Base-by-base conservation (phyloP, 2,113 vertebrate genomes). In the Oplegnathus fasciatus region DNA sequence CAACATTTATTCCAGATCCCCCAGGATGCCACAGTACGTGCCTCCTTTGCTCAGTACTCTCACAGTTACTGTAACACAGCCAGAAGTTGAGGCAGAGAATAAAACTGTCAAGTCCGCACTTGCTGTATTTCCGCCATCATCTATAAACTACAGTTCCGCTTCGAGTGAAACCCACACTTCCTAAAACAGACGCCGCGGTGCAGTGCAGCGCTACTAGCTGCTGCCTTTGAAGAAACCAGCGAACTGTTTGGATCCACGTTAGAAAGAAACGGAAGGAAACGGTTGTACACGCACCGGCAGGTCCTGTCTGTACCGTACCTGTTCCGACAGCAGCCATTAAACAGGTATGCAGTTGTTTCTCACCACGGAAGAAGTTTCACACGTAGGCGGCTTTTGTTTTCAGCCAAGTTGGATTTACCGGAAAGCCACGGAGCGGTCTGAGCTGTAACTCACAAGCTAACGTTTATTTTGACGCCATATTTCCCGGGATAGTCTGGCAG, bases 81-180 rank as follows among this genome's bases (percentile, higher is more conserved):
- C 37, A 15, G 79, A 75, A n/a, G 71, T 50, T 68, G 9, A 61
- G 37, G 0, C 46, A 44, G 7, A 75, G 5, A 40, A 3, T 1
- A 18, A 78, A 78, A 44, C 55, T 55, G 58, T 65, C 28, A 0
- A 34, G 24, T 65, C 7, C 22, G 30, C 57, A 24, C 5, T 55
- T 1, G 9, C 9, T 52, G 3, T 14, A 62, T 80, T 85, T 91
- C 89, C 89, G 87, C 79, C 28, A 13, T 58, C 37, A 42, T 61
- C 11, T 58, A 2, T 6, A 8, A 3, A 48, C 24, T 5, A 34
- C 26, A 71, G 28, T 42, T 37, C 86, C 52, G 44, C 80, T 62
- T 68, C 30, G 17, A 26, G 28, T 58, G 24, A 61, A 65, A 18
- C 17, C 10, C 20, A 15, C 70, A 82, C 82, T 85, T 87, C 82